Evolutionary conservation across 2,113 vertebrate species (phyloP).

Genomic region (Tichodroma muraria): DNA sequence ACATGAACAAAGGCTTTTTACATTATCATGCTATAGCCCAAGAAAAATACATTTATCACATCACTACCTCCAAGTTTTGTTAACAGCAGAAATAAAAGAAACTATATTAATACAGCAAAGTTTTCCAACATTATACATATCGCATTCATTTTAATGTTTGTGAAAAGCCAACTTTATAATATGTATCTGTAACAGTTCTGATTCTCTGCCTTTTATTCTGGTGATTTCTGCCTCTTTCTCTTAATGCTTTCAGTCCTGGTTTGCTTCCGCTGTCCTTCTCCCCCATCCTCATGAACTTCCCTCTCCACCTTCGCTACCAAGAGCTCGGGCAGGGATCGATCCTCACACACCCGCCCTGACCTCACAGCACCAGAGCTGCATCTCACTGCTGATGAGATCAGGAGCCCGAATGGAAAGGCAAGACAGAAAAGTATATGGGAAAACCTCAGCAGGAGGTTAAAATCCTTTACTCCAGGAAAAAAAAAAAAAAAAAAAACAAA

Average conservation of each 20-base stretch:
- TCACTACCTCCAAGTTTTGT: too few species aligned
- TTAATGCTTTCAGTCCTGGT: not conserved
- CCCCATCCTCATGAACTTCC: rapidly evolving
- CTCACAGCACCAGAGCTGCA: rapidly evolving
- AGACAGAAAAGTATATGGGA: not conserved
- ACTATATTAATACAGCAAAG: too few species aligned
- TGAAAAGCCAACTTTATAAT: too few species aligned
- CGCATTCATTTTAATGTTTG: too few species aligned
- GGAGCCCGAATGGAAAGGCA: not conserved
- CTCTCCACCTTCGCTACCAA: not conserved
- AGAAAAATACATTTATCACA: too few species aligned
- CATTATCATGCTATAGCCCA: too few species aligned
- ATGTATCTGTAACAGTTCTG: too few species aligned
- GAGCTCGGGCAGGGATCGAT: rapidly evolving
- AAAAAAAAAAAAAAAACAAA: not conserved
- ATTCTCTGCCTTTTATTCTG: not conserved
- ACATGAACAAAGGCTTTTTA: too few species aligned
- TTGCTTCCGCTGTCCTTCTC: not conserved
- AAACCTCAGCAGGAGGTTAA: not conserved
- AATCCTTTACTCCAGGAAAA: not conserved
- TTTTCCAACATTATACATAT: too few species aligned
- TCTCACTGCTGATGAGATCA: not conserved
- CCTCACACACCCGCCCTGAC: rapidly evolving
- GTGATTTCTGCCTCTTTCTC: not conserved
- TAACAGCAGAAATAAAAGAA: too few species aligned